A percentile compares a stretch with the other conserved stretches of the same genome.
phyloP scores from a whole-genome alignment of 1,140 invertebrate species.

The Panulirus ornatus region DNA sequence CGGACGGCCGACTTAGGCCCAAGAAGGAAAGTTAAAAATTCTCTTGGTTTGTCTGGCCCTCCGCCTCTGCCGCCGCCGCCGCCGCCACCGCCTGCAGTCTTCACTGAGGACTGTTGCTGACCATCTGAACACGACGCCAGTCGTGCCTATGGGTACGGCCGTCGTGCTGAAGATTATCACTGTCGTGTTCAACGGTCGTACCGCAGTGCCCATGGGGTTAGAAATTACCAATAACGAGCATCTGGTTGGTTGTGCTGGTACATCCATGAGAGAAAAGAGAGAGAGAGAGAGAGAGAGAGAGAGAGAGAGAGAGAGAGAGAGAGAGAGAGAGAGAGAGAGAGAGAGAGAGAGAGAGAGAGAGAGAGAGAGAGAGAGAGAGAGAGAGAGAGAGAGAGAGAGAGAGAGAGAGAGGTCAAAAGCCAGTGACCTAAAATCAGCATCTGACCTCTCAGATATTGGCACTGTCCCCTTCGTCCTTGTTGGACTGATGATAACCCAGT shows the following conservation, averaged over 20 bases:
- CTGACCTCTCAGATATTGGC: too few relatives aligned
- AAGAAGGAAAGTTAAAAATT: constrained; percentile 2
- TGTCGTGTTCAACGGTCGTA: too few relatives aligned
- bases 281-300: constrained; percentile 13
- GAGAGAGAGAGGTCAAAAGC: neutral
- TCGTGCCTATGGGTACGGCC: too few relatives aligned
- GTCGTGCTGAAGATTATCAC: too few relatives aligned
- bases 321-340: constrained; percentile 49
- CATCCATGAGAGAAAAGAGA: neutral
- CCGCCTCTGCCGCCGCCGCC: neutral
- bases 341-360: constrained; percentile 20
- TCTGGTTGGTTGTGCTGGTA: too few relatives aligned
- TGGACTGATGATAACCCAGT: too few relatives aligned
- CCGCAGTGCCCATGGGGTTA: too few relatives aligned
- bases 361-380: neutral
- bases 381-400: neutral
- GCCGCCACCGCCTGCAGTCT: neutral
- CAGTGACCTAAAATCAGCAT: too few relatives aligned
- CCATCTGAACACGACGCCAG: too few relatives aligned
- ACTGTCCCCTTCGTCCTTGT: too few relatives aligned
- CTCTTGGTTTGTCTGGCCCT: neutral
- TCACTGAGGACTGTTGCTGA: too few relatives aligned
- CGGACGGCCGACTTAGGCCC: constrained; percentile 32
- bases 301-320: constrained; percentile 41
- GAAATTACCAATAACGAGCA: too few relatives aligned